Evolutionary conservation across 2,113 vertebrate genomes (phyloP), one percentile per base, ranked within the genome.

Genomic region (Sitta europaea): DNA sequence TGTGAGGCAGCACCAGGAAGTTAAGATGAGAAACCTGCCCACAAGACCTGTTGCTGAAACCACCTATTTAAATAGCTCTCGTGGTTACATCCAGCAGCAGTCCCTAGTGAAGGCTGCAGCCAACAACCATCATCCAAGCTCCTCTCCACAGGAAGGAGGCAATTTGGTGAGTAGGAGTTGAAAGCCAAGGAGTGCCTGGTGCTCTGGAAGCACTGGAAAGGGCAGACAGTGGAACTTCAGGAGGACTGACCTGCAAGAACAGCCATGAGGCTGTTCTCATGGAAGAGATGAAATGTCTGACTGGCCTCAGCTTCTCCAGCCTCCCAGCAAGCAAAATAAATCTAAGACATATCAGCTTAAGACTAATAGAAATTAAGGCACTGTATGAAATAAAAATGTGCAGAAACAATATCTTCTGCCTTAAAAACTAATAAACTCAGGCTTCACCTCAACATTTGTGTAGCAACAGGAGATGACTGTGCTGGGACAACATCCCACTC

Each of bases 401-500:
- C 70, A 88, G 79, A 68, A 95, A 91, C 68, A 92, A 28, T 77
- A 89, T 58, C 86, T 92, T 74, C 91, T 88, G 72, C 75, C 86
- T 92, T 93, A 72, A 96, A 90, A 90, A 77, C 90, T 61, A 92
- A 96, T 87, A 92, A 94, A 79, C 84, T 55, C 35, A 11, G 57
- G 61, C 84, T 95, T 94, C 85, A 71, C 95, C 78, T 94, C 94
- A 81, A 54, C 86, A 79, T 96, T 96, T 96, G 73, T 36, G 38
- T 50, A 96, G 92, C 94, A 76, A 73, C 54, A 70, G 96, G 96
- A 94, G 85, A 74, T 0, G 9, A 54, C 61, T 55, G 70, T 71
- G 92, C 84, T 81, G 75, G 59, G 63, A 86, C 68, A 88, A 91
- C 78, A 72, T 68, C 67, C 74, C 19, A 3, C 65, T 91, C 91